Percentiles rank a stretch among this genome's conserved stretches.
phyloP scores from a whole-genome alignment of 1,140 invertebrate species.

The Dinothrombium tinctorium region DNA sequence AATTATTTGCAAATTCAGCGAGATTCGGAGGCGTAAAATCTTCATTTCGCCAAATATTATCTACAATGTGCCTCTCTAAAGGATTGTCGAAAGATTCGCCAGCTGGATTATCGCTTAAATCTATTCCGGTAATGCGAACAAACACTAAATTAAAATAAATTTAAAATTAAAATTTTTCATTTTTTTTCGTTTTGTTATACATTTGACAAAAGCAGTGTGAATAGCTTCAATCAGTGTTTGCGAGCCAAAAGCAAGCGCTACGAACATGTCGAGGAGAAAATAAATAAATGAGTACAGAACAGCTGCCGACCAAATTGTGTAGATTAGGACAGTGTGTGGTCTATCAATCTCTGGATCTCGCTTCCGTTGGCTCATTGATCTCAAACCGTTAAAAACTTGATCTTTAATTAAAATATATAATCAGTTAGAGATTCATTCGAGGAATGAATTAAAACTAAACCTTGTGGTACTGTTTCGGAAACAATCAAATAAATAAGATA shows the following conservation, averaged over 20 bases:
- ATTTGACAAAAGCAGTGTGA: slow-evolving; percentile 1
- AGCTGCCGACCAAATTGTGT: not conserved
- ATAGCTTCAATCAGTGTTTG: not conserved
- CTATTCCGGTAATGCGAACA: not conserved
- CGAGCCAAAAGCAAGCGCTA: not conserved
- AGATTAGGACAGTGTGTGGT: not conserved
- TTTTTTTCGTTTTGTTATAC: not conserved
- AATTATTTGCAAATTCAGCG: not conserved
- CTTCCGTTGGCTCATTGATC: not conserved
- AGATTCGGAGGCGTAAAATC: not conserved
- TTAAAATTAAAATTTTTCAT: no score
- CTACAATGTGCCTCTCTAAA: not conserved
- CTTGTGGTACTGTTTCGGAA: not conserved
- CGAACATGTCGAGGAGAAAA: not conserved
- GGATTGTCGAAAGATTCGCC: not conserved
- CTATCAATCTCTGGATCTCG: not conserved
- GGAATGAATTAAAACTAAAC: not conserved
- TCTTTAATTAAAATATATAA: not conserved
- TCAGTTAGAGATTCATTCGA: not conserved
- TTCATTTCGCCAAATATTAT: not conserved
- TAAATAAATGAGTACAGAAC: not conserved
- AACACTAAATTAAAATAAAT: no score
- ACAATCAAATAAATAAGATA: not conserved
- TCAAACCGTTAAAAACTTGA: not conserved
- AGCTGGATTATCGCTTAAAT: not conserved